Evolutionary conservation across 1,140 invertebrate genomes (phyloP), one percentile per base, ranked within the genome.

Genomic region (Habropoda laboriosa): DNA sequence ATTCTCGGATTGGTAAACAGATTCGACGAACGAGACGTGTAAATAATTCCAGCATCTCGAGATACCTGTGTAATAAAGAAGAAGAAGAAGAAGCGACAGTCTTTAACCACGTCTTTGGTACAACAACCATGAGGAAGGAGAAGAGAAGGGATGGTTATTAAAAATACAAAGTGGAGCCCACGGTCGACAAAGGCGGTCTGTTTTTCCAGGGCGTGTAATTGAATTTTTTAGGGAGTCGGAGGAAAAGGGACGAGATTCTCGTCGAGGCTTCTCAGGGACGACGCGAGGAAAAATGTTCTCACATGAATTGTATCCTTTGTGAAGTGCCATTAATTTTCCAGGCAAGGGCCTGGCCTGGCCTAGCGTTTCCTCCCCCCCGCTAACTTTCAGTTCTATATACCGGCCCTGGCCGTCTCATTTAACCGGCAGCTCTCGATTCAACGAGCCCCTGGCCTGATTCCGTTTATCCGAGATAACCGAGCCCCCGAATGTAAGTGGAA

Each of bases 401-500:
- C 47, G 38, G 6, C 12, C 27, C 30, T 18, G 21, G 51, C 16
- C 51, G 67, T 71, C 76, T 79, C 67, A 63, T 79, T 79, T 79
- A 72, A 72, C 67, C 67, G 57, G 58, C 55, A 12, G 47, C 38
- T 55, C 60, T 72, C 68, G 76, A 79, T 79, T 73, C 57, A 64
- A 47, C 68, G 58, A 73, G 68, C 47, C 57, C 12, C 42, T 73
- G 68, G 77, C 68, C 70, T 55, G 68, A 79, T 79, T 73, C 30
- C 77, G 68, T 73, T 79, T 73, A 79, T 71, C 42, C 57, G 53
- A 53, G 57, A 58, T 78, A 61, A 68, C 67, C 67, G n/a, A 21
- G 8, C 8, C 13, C 18, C 57, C 42, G 38, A 67, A 68, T 72
- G 38, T 57, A 72, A 79, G 67, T 72, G 76, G 67, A 72, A 79